Percentiles rank a stretch among this genome's conserved stretches.
Conservation (phyloP, 2,888 invertebrate species). For the Brachyopa scutellaris region DNA sequence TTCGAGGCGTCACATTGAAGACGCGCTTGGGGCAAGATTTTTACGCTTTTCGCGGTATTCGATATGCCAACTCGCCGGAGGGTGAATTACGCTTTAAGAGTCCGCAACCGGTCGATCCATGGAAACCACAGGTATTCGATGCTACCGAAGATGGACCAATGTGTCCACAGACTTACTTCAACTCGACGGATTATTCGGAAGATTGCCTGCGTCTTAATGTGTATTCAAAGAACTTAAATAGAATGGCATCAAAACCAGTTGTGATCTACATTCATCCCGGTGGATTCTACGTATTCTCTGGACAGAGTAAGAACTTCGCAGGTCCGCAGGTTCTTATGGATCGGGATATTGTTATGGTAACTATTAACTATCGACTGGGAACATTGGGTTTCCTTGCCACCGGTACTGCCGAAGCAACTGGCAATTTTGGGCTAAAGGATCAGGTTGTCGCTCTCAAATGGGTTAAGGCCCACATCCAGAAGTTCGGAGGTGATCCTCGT, state of each 20-base stretch:
- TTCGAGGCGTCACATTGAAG: slow-evolving; percentile 76
- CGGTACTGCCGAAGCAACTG: slow-evolving; percentile 85
- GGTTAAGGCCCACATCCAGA: slow-evolving; percentile 85
- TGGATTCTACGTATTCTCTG: slow-evolving; percentile 84
- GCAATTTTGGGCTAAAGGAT: slow-evolving; percentile 88
- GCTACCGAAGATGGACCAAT: slow-evolving; percentile 84
- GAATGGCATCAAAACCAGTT: slow-evolving; percentile 82
- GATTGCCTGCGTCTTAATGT: slow-evolving; percentile 85
- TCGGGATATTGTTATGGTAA: slow-evolving; percentile 85
- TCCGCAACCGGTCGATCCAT: slow-evolving; percentile 82
- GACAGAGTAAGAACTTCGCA: slow-evolving; percentile 82
- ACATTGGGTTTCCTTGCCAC: slow-evolving; percentile 85
- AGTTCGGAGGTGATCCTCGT: slow-evolving; percentile 86
- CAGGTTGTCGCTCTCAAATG: slow-evolving; percentile 86
- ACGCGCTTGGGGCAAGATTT: slow-evolving; percentile 76
- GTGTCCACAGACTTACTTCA: slow-evolving; percentile 82
- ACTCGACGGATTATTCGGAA: slow-evolving; percentile 81
- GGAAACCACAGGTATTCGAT: slow-evolving; percentile 82
- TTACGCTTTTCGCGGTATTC: slow-evolving; percentile 79
- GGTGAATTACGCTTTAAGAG: slow-evolving; percentile 79
- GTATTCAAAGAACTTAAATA: slow-evolving; percentile 80
- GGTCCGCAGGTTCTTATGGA: slow-evolving; percentile 85
- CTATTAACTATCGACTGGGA: slow-evolving; percentile 85
- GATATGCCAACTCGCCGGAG: slow-evolving; percentile 78
- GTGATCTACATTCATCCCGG: slow-evolving; percentile 87